phyloP scores from a whole-genome alignment of 2,113 vertebrate genomes.

The Misgurnus mizolepis region DNA sequence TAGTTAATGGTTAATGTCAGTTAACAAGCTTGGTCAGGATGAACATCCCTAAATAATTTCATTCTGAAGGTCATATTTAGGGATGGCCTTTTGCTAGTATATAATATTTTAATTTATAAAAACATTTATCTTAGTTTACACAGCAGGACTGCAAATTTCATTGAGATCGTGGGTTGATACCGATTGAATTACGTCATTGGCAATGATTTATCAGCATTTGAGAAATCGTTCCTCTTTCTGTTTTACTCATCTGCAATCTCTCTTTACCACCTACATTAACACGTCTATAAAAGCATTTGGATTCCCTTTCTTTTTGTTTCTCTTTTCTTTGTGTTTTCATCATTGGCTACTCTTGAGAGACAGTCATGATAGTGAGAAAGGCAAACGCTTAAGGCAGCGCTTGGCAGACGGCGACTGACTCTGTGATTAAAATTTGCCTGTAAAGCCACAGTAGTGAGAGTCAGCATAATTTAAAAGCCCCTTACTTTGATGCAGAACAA shows the following conservation, averaged over 20 bases:
- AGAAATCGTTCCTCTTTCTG: background rate
- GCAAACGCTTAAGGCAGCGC: slow-evolving; percentile 39
- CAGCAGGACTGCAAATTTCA: no score
- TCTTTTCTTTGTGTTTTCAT: slow-evolving; percentile 32
- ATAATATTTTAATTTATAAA: no score
- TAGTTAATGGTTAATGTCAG: no score
- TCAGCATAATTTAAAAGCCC: slow-evolving; percentile 57
- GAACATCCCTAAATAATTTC: no score
- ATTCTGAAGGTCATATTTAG: no score
- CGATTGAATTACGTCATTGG: no score
- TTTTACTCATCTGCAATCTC: slow-evolving; percentile 2
- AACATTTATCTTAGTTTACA: no score
- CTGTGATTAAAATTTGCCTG: slow-evolving; percentile 59
- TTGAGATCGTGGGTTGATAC: no score
- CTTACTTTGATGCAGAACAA: slow-evolving; percentile 57
- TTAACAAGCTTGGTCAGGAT: no score
- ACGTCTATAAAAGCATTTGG: slow-evolving; percentile 1
- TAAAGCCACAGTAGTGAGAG: slow-evolving; percentile 48
- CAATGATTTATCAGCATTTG: no score
- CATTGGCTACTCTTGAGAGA: slow-evolving; percentile 33
- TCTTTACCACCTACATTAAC: slow-evolving; percentile 15
- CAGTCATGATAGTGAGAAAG: slow-evolving; percentile 41
- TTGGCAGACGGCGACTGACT: slow-evolving; percentile 50
- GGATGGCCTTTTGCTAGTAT: no score
- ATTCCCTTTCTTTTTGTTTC: slow-evolving; percentile 11